Evolutionary conservation across 2,888 invertebrate genomes (phyloP), one percentile per base, ranked within the genome.

Genomic region (Suillia variegata): DNA sequence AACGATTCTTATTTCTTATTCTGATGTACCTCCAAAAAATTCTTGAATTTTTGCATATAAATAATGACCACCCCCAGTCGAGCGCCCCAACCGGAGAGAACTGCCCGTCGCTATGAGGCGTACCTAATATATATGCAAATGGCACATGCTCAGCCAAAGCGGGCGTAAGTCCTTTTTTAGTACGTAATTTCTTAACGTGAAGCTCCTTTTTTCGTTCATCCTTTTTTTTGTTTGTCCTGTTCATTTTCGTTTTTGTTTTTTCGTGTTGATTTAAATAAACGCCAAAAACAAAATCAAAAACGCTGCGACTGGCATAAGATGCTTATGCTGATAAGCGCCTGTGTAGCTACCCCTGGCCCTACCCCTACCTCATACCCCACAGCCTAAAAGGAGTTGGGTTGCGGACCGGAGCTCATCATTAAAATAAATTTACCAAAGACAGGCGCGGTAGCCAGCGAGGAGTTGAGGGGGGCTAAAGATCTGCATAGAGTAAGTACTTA

Each of bases 41-140:
- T n/a, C n/a, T n/a, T n/a, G n/a, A n/a, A n/a, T n/a, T n/a, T n/a
- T n/a, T n/a, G n/a, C n/a, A n/a, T n/a, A n/a, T n/a, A n/a, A n/a
- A n/a, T n/a, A n/a, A n/a, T n/a, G n/a, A n/a, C n/a, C n/a, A n/a
- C n/a, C n/a, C n/a, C n/a, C n/a, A n/a, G n/a, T n/a, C n/a, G n/a
- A n/a, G n/a, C n/a, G n/a, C n/a, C n/a, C n/a, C n/a, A n/a, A n/a
- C n/a, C n/a, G n/a, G n/a, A n/a, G n/a, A n/a, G n/a, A n/a, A n/a
- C n/a, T n/a, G n/a, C n/a, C n/a, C 38, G 48, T 49, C 48, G 59
- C 55, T 58, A 57, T 58, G 59, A 55, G 56, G 58, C 62, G 62
- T 61, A 64, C 58, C 67, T 67, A 69, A 69, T 69, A 67, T 67
- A 66, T 66, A 69, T 67, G 66, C 65, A 69, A 67, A 69, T 67